phyloP scores from a whole-genome alignment of 2,888 invertebrate species.

The Platycheirus rosarum region DNA sequence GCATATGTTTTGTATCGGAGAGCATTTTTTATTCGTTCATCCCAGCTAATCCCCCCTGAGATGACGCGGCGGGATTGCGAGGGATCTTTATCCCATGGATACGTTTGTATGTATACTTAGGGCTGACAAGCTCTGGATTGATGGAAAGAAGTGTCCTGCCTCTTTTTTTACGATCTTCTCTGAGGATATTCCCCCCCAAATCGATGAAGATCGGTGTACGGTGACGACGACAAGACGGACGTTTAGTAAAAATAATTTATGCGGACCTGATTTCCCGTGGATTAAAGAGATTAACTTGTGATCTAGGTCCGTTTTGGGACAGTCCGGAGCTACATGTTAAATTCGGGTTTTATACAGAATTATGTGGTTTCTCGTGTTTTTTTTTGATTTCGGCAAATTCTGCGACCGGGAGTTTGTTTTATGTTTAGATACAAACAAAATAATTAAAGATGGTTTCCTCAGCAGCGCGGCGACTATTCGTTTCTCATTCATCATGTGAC shows the following conservation, averaged over 20 bases:
- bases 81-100: slow-evolving; percentile 42
- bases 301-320: slow-evolving; percentile 56
- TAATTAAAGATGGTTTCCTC: slow-evolving; percentile 34
- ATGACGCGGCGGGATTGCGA: not conserved
- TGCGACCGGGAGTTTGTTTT: slow-evolving; percentile 8
- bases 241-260: slow-evolving; percentile 66
- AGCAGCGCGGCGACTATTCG: slow-evolving; percentile 25
- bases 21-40: slow-evolving; percentile 8
- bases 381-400: not conserved
- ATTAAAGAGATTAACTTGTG: slow-evolving; percentile 61
- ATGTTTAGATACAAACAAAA: slow-evolving; percentile 28
- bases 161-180: slow-evolving; percentile 20
- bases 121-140: slow-evolving; percentile 68
- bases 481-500: slow-evolving; percentile 68
- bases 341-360: slow-evolving; percentile 44
- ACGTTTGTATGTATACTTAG: slow-evolving; percentile 4
- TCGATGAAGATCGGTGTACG: slow-evolving; percentile 41
- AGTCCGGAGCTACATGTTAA: slow-evolving; percentile 52
- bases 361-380: not conserved
- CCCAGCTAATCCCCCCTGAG: not conserved
- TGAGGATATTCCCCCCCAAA: slow-evolving; percentile 62
- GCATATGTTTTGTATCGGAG: slow-evolving; percentile 51
- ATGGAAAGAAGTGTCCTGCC: slow-evolving; percentile 69
- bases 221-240: slow-evolving; percentile 23
- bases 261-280: slow-evolving; percentile 58